These are phyloP conservation scores for Probosciger aterrimus DNA, from an alignment of 2,113 vertebrate genomes.

Conservation along the genomic window DNA sequence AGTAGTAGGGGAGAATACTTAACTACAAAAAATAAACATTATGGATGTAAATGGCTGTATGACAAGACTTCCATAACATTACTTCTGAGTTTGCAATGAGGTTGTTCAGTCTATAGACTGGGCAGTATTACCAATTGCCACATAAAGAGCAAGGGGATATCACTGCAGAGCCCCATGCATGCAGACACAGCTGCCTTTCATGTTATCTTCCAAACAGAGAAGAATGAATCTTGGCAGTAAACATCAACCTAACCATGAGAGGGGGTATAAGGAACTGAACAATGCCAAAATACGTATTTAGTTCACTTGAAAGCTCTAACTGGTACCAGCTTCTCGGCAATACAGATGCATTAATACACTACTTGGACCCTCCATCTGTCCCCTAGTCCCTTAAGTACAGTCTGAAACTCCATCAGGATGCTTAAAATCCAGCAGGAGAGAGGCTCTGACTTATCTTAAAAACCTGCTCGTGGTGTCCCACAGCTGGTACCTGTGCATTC, in stretches of 20 bases:
- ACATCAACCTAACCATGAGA: background rate
- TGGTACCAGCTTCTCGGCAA: background rate
- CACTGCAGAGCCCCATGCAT: background rate
- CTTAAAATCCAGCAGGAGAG: background rate
- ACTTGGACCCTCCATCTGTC: background rate
- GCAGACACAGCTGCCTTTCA: background rate
- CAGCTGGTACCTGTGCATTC: background rate
- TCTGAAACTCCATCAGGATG: background rate
- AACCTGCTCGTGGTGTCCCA: background rate
- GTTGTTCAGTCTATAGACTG: background rate
- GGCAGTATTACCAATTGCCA: background rate
- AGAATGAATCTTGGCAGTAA: background rate
- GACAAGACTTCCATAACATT: background rate
- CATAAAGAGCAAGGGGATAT: background rate
- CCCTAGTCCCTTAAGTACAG: background rate
- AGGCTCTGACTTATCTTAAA: background rate
- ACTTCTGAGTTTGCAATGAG: background rate
- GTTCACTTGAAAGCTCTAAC: background rate
- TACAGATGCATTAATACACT: background rate
- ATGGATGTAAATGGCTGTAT: background rate
- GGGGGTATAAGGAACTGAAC: background rate
- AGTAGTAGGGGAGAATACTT: background rate
- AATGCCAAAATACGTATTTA: background rate
- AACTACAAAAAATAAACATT: background rate
- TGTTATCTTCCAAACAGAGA: background rate